A percentile compares a stretch with the other conserved stretches of the same genome.
phyloP scores from a whole-genome alignment of 2,888 invertebrate species.

The Synanthedon formicaeformis region DNA sequence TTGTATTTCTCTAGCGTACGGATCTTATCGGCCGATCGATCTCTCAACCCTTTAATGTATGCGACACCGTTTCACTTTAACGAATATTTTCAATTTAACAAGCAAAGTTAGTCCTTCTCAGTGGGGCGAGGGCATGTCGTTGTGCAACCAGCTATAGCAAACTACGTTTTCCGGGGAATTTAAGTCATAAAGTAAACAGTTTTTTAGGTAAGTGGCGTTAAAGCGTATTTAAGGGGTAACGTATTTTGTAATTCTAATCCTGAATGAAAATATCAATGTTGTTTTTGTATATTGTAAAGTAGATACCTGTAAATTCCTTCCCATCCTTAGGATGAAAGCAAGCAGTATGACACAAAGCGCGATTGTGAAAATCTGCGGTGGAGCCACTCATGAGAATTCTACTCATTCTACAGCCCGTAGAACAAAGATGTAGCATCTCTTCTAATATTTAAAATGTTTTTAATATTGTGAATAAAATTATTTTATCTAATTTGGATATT shows the following conservation, averaged over 20 bases:
- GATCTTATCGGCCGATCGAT: conserved; percentile 57
- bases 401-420: too few species aligned
- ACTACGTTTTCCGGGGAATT: conserved; percentile 38
- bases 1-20: conserved; percentile 49
- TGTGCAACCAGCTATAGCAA: conserved; percentile 31
- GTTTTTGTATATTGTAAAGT: too few species aligned
- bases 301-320: too few species aligned
- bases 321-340: too few species aligned
- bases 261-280: too few species aligned
- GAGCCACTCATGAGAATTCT: too few species aligned
- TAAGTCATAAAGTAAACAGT: conserved; percentile 56
- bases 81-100: conserved; percentile 33
- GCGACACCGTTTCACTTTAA: conserved; percentile 42
- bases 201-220: conserved; percentile 54
- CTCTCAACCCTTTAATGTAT: conserved; percentile 60
- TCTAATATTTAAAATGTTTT: too few species aligned
- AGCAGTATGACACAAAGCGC: too few species aligned
- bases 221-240: conserved; percentile 46
- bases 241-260: conserved; percentile 11
- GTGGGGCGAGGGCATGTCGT: conserved; percentile 3
- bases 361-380: too few species aligned
- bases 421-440: too few species aligned
- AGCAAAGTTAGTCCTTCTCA: conserved; percentile 15
- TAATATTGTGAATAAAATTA: too few species aligned
- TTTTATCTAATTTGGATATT: too few species aligned